These are phyloP conservation scores for Sebastes taczanowskii DNA, from an alignment of 2,797 vertebrate species.

Conservation along the genomic window DNA sequence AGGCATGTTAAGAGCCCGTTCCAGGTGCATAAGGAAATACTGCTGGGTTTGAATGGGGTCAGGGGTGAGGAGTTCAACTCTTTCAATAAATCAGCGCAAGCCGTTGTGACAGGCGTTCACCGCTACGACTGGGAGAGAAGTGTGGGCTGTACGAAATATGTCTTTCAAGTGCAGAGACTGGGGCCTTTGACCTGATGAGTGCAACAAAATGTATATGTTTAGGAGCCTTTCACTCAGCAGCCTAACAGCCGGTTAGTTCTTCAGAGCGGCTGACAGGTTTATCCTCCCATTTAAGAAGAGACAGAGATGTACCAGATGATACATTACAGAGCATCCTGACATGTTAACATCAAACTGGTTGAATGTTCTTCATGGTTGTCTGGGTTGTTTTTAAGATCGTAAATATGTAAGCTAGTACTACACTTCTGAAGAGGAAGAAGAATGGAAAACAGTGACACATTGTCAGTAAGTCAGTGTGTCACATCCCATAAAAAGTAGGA, in stretches of 20 bases:
- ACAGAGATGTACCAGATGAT: conserved; percentile 36
- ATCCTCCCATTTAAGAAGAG: conserved; percentile 61
- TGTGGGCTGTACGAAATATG: conserved; percentile 63
- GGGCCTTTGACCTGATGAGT: conserved; percentile 62
- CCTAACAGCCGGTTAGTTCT: conserved; percentile 46
- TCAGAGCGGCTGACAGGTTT: conserved; percentile 63
- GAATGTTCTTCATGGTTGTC: conserved; percentile 25
- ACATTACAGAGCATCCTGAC: conserved; percentile 42
- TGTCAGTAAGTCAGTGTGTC: neutral
- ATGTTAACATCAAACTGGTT: conserved; percentile 31
- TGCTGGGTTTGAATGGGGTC: conserved; percentile 75
- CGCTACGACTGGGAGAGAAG: conserved; percentile 48
- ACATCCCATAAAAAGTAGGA: neutral
- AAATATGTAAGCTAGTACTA: conserved; percentile 20
- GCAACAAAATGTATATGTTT: conserved; percentile 67
- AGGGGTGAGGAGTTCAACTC: conserved; percentile 79
- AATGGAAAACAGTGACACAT: neutral
- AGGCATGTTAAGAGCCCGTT: conserved; percentile 65
- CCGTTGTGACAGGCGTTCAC: conserved; percentile 70
- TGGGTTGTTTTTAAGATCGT: conserved; percentile 2
- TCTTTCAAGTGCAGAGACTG: conserved; percentile 57
- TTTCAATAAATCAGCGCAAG: conserved; percentile 79
- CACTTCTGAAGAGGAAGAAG: neutral
- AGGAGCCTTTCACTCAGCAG: conserved; percentile 55
- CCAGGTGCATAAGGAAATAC: conserved; percentile 79